Evolutionary conservation across 2,888 invertebrate species (phyloP).

Genomic region (Hirudinaria manillensis): DNA sequence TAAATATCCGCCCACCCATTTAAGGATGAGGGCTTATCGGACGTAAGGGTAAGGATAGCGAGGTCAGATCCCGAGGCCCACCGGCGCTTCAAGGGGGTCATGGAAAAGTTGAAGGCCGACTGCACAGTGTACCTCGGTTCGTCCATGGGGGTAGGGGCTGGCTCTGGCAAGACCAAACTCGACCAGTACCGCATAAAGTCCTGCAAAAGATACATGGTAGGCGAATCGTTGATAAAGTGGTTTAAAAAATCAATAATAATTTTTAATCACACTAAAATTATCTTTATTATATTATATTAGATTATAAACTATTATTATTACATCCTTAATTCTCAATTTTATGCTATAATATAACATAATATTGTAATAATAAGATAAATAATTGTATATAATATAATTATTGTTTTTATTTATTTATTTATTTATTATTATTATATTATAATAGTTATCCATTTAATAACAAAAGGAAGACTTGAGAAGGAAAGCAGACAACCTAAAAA

Average conservation of each 20-base stretch:
- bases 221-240: slow-evolving; percentile 8
- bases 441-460: neutral
- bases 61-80: slow-evolving; percentile 32
- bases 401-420: no score
- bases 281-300: slow-evolving; percentile 24
- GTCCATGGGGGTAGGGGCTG: slow-evolving; percentile 36
- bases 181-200: slow-evolving; percentile 39
- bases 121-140: slow-evolving; percentile 36
- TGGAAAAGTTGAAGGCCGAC: slow-evolving; percentile 34
- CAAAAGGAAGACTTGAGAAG: slow-evolving; percentile 31
- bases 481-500: slow-evolving; percentile 27
- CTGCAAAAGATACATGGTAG: slow-evolving; percentile 38
- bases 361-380: no score
- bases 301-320: slow-evolving; percentile 29
- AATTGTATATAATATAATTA: no score
- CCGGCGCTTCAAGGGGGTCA: slow-evolving; percentile 35
- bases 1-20: neutral
- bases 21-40: slow-evolving; percentile 38
- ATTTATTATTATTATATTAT: no score
- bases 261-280: slow-evolving; percentile 27
- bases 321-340: neutral
- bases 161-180: slow-evolving; percentile 41
- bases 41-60: slow-evolving; percentile 36
- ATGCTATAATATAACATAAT: no score
- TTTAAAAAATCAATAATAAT: neutral